phyloP scores from a whole-genome alignment of 2,888 invertebrate species.

The Stratiomys singularior region DNA sequence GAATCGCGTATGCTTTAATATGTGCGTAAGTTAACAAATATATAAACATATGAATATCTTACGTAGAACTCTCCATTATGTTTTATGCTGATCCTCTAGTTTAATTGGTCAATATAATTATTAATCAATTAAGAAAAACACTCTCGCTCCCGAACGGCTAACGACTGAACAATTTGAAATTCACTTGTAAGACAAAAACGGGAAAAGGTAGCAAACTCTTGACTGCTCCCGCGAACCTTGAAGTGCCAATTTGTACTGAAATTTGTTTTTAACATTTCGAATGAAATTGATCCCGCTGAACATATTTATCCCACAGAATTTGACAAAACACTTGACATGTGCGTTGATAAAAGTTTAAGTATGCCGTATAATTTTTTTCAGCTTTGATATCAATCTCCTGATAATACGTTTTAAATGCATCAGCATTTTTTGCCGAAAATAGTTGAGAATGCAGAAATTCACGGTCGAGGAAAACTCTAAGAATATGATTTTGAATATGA shows the following conservation, averaged over 20 bases:
- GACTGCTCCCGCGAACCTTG: background rate
- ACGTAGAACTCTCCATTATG: background rate
- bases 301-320: background rate
- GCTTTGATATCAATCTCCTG: background rate
- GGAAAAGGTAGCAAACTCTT: background rate
- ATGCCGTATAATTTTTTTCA: no score
- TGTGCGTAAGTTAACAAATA: background rate
- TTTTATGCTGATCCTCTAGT: background rate
- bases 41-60: background rate
- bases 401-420: no score
- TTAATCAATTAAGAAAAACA: background rate
- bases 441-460: no score
- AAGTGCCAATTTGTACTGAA: background rate
- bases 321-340: background rate
- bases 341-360: no score
- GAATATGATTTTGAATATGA: no score
- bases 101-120: background rate
- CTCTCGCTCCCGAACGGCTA: background rate
- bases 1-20: no score
- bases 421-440: no score
- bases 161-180: background rate
- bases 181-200: background rate
- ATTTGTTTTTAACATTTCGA: background rate
- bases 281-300: background rate
- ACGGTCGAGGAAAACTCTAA: no score